phyloP scores from a whole-genome alignment of 2,888 invertebrate genomes.

The Eristalinus aeneus region DNA sequence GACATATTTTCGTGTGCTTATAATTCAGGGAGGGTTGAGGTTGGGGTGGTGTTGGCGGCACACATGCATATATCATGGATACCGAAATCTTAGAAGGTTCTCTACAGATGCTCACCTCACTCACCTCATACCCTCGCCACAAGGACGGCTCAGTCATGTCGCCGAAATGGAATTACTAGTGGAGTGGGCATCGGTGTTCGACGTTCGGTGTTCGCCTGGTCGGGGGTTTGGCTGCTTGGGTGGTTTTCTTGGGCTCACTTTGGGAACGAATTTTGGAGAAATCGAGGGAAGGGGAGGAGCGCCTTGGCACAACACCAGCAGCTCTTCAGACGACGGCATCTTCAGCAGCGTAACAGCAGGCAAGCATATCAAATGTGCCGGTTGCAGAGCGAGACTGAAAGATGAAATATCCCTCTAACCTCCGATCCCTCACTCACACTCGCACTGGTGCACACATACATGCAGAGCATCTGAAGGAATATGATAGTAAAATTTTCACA shows the following conservation, averaged over 20 bases:
- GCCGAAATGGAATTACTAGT: slow-evolving; percentile 44
- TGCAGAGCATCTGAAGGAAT: slow-evolving; percentile 18
- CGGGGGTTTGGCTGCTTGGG: too few relatives aligned
- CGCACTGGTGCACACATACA: not conserved
- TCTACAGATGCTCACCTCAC: slow-evolving; percentile 50
- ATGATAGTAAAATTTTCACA: slow-evolving; percentile 46
- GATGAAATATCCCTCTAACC: slow-evolving; percentile 62
- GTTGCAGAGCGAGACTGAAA: slow-evolving; percentile 53
- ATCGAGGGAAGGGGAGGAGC: slow-evolving; percentile 28
- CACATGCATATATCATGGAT: slow-evolving; percentile 69
- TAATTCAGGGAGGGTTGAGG: slow-evolving; percentile 51
- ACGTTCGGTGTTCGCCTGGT: not conserved
- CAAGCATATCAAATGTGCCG: slow-evolving; percentile 69
- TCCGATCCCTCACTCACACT: not conserved
- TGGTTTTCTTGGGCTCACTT: not conserved
- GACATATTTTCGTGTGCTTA: slow-evolving; percentile 69
- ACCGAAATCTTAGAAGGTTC: slow-evolving; percentile 62
- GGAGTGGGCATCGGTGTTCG: slow-evolving; percentile 50
- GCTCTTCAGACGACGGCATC: slow-evolving; percentile 64
- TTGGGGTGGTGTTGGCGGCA: slow-evolving; percentile 45
- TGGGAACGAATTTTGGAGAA: not conserved
- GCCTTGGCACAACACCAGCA: slow-evolving; percentile 66
- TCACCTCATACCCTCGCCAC: not conserved
- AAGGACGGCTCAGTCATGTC: slow-evolving; percentile 6
- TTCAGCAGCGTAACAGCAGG: slow-evolving; percentile 66